Evolutionary conservation across 1,140 invertebrate genomes (phyloP), one percentile per base, ranked within the genome.

Genomic region (Brachionus rotundiformis): DNA sequence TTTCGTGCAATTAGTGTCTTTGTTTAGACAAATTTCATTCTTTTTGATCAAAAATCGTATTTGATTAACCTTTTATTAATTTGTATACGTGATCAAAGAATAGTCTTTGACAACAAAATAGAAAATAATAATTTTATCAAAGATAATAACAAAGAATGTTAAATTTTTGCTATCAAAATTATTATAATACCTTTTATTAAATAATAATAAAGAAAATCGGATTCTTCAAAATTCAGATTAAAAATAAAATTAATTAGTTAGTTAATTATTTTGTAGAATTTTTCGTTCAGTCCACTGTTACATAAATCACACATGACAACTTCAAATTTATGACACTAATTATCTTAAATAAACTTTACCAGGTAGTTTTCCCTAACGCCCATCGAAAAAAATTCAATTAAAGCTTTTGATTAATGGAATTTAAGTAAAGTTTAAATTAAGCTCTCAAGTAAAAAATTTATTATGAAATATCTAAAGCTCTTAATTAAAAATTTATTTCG

Each of bases 371-470:
- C 47, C 47, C 19, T 54, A 16, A 19, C 19, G 47, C 47, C 4
- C 19, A 23, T 54, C 47, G 6, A 13, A 54, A 54, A 19, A 25
- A 7, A 19, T 54, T 54, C 19, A 8, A 54, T 54, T 54, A 54
- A 54, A 54, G 19, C 19, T 54, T 54, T 54, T 19, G 16, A 54
- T 54, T 54, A 54, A 23, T 54, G 47, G 47, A 54, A 54, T 54
- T 54, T 54, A 54, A 54, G 47, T 54, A 54, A 54, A 19, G 47
- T 54, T 54, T 19, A 54, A 54, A 54, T 54, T 54, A 54, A 54
- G 47, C 47, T 54, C 47, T 54, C 16, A 49, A 49, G 7, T 23
- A 49, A 19, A 49, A 49, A 2, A 39, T 10, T 19, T 49, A 49
- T 49, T 49, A 7, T 7, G 4, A 19, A 49, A 49, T 49, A 19